Conservation (phyloP, 2,888 invertebrate genomes). For the Coelinius sp. region DNA sequence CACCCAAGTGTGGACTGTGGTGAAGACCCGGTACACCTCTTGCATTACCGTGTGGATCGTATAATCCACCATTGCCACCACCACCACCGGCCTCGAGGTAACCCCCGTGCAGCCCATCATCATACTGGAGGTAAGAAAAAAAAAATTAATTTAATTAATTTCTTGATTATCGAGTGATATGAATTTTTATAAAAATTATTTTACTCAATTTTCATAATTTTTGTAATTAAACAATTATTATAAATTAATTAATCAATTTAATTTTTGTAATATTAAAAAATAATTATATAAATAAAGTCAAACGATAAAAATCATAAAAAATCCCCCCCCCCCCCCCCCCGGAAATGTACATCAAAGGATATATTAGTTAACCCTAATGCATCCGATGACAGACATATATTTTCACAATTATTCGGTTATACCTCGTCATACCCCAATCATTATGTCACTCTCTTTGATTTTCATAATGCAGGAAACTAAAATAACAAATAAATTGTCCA, state of each 20-base stretch:
- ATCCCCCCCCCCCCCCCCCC: background rate
- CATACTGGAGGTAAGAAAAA: slow-evolving; percentile 79
- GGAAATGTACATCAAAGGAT: slow-evolving; percentile 16
- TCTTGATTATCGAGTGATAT: too few relatives aligned
- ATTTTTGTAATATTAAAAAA: too few relatives aligned
- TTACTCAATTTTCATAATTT: too few relatives aligned
- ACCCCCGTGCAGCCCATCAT: slow-evolving; percentile 90
- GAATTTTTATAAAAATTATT: too few relatives aligned
- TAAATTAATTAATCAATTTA: too few relatives aligned
- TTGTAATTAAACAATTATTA: too few relatives aligned
- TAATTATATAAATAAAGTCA: too few relatives aligned
- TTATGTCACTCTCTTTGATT: slow-evolving; percentile 35
- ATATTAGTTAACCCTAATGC: slow-evolving; percentile 6
- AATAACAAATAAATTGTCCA: slow-evolving; percentile 32
- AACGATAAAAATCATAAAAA: background rate
- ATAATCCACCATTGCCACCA: slow-evolving; percentile 78
- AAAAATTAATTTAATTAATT: slow-evolving; percentile 22
- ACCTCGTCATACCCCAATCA: slow-evolving; percentile 32
- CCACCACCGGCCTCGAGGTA: slow-evolving; percentile 87
- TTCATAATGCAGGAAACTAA: slow-evolving; percentile 39
- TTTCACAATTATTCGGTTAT: slow-evolving; percentile 3
- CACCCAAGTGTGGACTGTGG: slow-evolving; percentile 77
- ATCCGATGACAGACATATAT: slow-evolving; percentile 40
- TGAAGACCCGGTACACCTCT: slow-evolving; percentile 74
- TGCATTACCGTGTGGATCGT: slow-evolving; percentile 83